These are phyloP conservation scores for Sinocyclocheilus anshuiensis DNA, from an alignment of 2,113 vertebrate genomes.

Conservation along the genomic window DNA sequence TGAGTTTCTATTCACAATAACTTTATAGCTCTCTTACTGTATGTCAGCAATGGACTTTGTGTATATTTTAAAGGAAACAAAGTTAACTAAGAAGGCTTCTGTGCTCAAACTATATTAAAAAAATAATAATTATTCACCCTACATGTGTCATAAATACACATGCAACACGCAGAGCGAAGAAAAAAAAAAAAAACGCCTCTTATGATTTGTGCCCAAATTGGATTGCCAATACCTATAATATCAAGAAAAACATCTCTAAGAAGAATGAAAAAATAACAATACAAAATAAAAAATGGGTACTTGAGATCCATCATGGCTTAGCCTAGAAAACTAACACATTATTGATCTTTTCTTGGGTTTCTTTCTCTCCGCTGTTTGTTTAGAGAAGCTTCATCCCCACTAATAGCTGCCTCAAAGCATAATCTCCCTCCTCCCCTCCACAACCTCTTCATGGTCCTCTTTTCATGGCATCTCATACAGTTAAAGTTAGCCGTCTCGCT, in stretches of 20 bases:
- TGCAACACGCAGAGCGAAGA: constrained; percentile 49
- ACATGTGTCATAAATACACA: constrained; percentile 57
- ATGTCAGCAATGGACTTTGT: neutral
- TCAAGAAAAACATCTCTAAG: constrained; percentile 57
- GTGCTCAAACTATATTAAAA: neutral
- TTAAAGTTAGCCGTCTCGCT: constrained; percentile 72
- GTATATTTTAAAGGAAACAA: neutral
- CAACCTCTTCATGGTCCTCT: constrained; percentile 69
- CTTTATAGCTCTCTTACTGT: neutral
- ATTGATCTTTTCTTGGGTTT: constrained; percentile 72
- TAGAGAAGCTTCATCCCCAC: constrained; percentile 79
- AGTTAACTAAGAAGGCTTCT: neutral
- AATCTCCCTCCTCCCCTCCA: constrained; percentile 74
- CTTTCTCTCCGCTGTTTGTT: constrained; percentile 75
- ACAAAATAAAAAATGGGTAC: constrained; percentile 71
- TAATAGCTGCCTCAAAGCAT: constrained; percentile 80
- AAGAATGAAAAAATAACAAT: constrained; percentile 62
- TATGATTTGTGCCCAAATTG: constrained; percentile 69
- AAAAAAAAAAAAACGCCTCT: constrained; percentile 57
- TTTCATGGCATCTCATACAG: constrained; percentile 72
- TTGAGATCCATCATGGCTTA: constrained; percentile 69
- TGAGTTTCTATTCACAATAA: too few species aligned
- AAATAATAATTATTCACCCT: constrained; percentile 61
- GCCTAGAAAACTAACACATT: constrained; percentile 76
- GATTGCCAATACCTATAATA: constrained; percentile 73